Evolutionary conservation across 2,797 vertebrate genomes (phyloP).

Genomic region (Leptodactylus fallax): DNA sequence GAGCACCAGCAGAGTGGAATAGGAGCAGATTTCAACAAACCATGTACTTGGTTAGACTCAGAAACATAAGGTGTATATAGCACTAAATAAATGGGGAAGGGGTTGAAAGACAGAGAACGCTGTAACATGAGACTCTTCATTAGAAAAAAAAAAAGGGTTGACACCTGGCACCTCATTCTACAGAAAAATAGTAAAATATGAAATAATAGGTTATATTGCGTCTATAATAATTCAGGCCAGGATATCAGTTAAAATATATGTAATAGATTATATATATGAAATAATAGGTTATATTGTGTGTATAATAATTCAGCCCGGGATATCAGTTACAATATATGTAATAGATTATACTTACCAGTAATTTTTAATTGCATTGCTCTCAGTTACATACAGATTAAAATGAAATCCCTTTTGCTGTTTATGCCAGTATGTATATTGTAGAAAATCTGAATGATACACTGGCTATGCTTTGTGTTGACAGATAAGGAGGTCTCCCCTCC

Average conservation of each 20-base stretch:
- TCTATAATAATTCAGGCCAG: too few relatives aligned
- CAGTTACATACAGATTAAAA: not conserved
- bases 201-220: not conserved
- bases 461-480: conserved; percentile 38
- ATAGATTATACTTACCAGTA: not conserved
- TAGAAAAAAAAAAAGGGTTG: too few relatives aligned
- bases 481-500: conserved; percentile 56
- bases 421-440: not conserved
- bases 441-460: conserved; percentile 31
- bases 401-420: not conserved
- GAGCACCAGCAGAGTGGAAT: too few relatives aligned
- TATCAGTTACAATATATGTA: not conserved
- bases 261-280: not conserved
- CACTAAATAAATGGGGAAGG: too few relatives aligned
- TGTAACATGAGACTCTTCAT: too few relatives aligned
- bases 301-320: too few relatives aligned
- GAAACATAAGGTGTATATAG: too few relatives aligned
- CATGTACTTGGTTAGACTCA: too few relatives aligned
- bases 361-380: conserved; percentile 7
- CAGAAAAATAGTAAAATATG: too few relatives aligned
- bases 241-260: not conserved
- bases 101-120: too few relatives aligned
- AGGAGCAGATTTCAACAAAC: too few relatives aligned
- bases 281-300: not conserved
- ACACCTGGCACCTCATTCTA: too few relatives aligned